phyloP scores from a whole-genome alignment of 1,140 invertebrate genomes.

The Chrysopa pallens region DNA sequence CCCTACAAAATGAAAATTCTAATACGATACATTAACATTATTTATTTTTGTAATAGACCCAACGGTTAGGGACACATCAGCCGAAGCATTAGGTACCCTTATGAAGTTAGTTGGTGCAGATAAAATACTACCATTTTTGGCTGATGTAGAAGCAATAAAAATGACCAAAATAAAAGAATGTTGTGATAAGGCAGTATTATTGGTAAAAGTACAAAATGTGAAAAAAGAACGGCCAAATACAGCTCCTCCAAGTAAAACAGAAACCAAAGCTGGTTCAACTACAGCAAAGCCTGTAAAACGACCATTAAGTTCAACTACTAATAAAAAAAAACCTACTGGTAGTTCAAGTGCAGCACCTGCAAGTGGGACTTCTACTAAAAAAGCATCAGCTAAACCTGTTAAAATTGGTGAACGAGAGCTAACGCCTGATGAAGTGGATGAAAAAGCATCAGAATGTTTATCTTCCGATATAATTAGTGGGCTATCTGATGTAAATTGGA shows the following conservation, averaged over 20 bases:
- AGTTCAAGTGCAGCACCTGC: conserved; percentile 11
- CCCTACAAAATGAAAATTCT: too few species aligned
- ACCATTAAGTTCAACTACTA: conserved; percentile 26
- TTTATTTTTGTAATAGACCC: conserved; percentile 42
- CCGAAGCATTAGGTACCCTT: conserved; percentile 83
- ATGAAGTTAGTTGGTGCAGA: conserved; percentile 91
- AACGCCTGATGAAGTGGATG: conserved; percentile 49
- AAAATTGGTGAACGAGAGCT: conserved; percentile 30
- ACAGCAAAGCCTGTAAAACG: conserved; percentile 34
- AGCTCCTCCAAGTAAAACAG: conserved; percentile 25
- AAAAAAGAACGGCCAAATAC: conserved; percentile 40
- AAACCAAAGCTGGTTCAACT: conserved; percentile 27
- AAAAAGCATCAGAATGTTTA: conserved; percentile 42
- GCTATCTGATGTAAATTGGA: conserved; percentile 69
- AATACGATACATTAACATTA: too few species aligned
- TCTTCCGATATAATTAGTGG: conserved; percentile 41
- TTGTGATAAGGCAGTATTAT: conserved; percentile 78
- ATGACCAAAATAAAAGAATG: conserved; percentile 92
- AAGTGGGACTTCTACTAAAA: conserved; percentile 12
- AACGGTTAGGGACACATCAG: conserved; percentile 62
- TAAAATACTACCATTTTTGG: conserved; percentile 64
- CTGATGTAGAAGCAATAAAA: conserved; percentile 80
- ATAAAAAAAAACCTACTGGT: conserved; percentile 16
- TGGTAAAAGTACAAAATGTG: conserved; percentile 41
- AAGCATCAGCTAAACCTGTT: conserved; percentile 21